Base-by-base conservation (phyloP, 2,113 vertebrate species). In the Solea senegalensis region DNA sequence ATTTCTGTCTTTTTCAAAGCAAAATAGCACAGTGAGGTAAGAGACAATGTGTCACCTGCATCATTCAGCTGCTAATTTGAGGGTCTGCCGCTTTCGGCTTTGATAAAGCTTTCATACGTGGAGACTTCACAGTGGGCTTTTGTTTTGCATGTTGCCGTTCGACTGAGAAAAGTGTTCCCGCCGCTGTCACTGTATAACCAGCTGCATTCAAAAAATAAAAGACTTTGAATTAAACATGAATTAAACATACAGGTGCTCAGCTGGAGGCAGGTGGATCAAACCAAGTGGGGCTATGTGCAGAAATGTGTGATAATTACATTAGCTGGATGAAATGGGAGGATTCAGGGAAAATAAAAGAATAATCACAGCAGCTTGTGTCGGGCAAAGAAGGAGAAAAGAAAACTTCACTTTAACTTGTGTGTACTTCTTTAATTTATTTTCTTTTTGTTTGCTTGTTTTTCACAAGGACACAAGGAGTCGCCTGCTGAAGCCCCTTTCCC, bases 241-340 rank as follows among this genome's bases (percentile, higher is more conserved):
- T 87, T 81, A 90, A 88, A 85, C 72, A 87, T 87, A 69, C 80
- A 80, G 72, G 76, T 75, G 73, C 69, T 80, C 73, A 50, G 71
- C 74, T 84, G 78, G 84, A 88, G 71, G 73, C 60, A 16, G 49
- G 73, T 49, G 52, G 78, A 78, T 87, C 65, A 89, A 82, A 62
- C 49, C 52, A 52, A 78, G 50, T 11, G 48, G 34, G 65, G 41
- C 57, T 72, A 16, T 82, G 75, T 70, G 76, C 52, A 55, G 56
- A 66, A 75, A 81, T 83, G 28, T 78, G 74, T 81, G 82, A 74
- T 86, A 78, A 87, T 90, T 80, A 65, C 74, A 82, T 84, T 80
- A 76, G 55, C 40, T 14, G 48, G 53, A 80, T 71, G 10, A 78
- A 65, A 50, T 41, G 26, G 46, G 66, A 73, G n/a, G 74, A 66